A percentile compares a stretch with the other conserved stretches of the same genome.
phyloP scores from a whole-genome alignment of 1,140 invertebrate genomes.

The Zaprionus vittiger region DNA sequence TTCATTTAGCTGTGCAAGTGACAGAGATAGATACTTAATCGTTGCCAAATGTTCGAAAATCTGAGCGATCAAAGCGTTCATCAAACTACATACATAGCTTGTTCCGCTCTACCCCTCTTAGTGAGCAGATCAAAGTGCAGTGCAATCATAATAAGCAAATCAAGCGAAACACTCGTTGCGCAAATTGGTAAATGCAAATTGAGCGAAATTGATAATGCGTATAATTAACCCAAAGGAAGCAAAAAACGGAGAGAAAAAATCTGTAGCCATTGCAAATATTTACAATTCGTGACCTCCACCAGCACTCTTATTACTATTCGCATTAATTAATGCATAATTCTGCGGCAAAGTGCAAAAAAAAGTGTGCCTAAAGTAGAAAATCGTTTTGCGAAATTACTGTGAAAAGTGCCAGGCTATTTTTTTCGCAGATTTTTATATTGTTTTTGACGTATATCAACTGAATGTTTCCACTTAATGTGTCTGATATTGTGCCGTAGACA shows the following conservation, averaged over 20 bases:
- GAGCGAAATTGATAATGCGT: slow-evolving; percentile 50
- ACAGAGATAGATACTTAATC: slow-evolving; percentile 45
- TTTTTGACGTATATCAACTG: slow-evolving; percentile 29
- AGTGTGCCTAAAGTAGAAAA: slow-evolving; percentile 5
- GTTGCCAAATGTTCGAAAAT: slow-evolving; percentile 37
- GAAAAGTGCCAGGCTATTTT: slow-evolving; percentile 21
- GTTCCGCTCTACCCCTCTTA: slow-evolving; percentile 1
- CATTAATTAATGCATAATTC: slow-evolving; percentile 40
- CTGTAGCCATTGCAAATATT: slow-evolving; percentile 44
- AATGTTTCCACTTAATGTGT: slow-evolving; percentile 39
- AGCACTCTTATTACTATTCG: slow-evolving; percentile 22
- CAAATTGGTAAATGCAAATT: slow-evolving; percentile 70
- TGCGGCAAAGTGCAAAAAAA: slow-evolving; percentile 4
- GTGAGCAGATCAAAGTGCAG: slow-evolving; percentile 60
- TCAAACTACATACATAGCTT: slow-evolving; percentile 31
- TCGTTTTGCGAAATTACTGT: slow-evolving; percentile 24
- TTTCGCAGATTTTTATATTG: slow-evolving; percentile 3
- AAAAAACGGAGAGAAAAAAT: slow-evolving; percentile 23
- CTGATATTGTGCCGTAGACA: slow-evolving; percentile 29
- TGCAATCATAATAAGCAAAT: slow-evolving; percentile 56
- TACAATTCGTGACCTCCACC: slow-evolving; percentile 6
- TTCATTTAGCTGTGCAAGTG: slow-evolving; percentile 51
- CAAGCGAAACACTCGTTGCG: slow-evolving; percentile 49
- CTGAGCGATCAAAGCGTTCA: slow-evolving; percentile 45
- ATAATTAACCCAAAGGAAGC: slow-evolving; percentile 45